phyloP scores from a whole-genome alignment of 2,113 vertebrate species.

The Oostethus manadensis region DNA sequence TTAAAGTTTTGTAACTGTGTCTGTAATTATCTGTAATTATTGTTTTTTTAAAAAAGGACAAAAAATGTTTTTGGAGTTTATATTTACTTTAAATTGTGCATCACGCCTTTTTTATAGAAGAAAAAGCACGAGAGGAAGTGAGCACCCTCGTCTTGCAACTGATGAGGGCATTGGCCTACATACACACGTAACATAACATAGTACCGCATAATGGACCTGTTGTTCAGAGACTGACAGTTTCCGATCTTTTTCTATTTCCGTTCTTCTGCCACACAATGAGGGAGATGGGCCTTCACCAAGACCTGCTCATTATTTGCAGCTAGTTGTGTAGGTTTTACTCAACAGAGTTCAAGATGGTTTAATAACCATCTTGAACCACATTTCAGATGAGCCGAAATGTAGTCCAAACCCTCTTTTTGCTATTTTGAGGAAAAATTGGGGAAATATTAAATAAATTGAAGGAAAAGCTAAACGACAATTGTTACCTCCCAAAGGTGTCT shows the following conservation, averaged over 20 bases:
- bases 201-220: slow-evolving; percentile 28
- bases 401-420: too few relatives aligned
- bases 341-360: too few relatives aligned
- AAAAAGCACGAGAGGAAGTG: slow-evolving; percentile 50
- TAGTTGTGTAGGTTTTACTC: not conserved
- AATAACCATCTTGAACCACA: too few relatives aligned
- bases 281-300: slow-evolving; percentile 1
- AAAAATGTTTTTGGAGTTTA: slow-evolving; percentile 44
- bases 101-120: slow-evolving; percentile 2
- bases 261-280: slow-evolving; percentile 16
- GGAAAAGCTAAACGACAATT: too few relatives aligned
- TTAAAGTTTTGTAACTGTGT: slow-evolving; percentile 47
- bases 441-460: too few relatives aligned
- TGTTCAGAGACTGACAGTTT: slow-evolving; percentile 24
- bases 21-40: slow-evolving; percentile 12
- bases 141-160: slow-evolving; percentile 62
- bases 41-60: slow-evolving; percentile 56
- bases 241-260: not conserved
- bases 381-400: too few relatives aligned
- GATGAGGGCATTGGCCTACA: slow-evolving; percentile 62
- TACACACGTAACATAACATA: too few relatives aligned
- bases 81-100: slow-evolving; percentile 15
- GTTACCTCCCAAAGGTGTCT: too few relatives aligned
- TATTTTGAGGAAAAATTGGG: too few relatives aligned
- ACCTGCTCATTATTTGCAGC: not conserved